phyloP scores from a whole-genome alignment of 2,113 vertebrate species.

The Ornithorhynchus anatinus region DNA sequence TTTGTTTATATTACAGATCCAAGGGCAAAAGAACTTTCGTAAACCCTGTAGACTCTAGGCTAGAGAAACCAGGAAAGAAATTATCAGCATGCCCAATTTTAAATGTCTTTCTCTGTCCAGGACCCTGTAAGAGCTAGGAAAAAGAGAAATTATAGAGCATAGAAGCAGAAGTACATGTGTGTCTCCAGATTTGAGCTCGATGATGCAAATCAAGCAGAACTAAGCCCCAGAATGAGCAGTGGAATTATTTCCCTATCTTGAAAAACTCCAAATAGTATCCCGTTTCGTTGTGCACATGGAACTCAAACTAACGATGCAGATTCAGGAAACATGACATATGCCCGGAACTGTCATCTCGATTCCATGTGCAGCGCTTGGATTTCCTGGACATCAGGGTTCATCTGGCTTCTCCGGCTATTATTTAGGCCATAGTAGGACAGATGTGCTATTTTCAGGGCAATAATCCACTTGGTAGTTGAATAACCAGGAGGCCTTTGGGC shows the following conservation, averaged over 20 bases:
- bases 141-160: conserved; percentile 42
- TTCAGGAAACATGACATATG: background rate
- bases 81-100: conserved; percentile 56
- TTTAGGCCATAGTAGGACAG: conserved; percentile 30
- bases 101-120: conserved; percentile 58
- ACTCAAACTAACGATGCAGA: conserved; percentile 22
- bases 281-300: background rate
- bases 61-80: conserved; percentile 50
- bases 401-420: conserved; percentile 18
- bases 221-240: conserved; percentile 29
- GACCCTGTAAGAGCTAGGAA: conserved; percentile 48
- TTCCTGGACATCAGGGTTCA: conserved; percentile 20
- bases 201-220: conserved; percentile 59
- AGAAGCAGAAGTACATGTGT: conserved; percentile 47
- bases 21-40: background rate
- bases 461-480: background rate
- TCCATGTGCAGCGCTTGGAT: background rate
- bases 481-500: conserved; percentile 24
- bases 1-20: background rate
- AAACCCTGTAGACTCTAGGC: conserved; percentile 29
- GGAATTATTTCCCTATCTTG: conserved; percentile 23
- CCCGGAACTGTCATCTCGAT: conserved; percentile 9
- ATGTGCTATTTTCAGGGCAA: conserved; percentile 22
- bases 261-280: background rate
- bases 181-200: conserved; percentile 58